Conservation (phyloP, 2,888 invertebrate genomes). For the Diarsia dahlii region DNA sequence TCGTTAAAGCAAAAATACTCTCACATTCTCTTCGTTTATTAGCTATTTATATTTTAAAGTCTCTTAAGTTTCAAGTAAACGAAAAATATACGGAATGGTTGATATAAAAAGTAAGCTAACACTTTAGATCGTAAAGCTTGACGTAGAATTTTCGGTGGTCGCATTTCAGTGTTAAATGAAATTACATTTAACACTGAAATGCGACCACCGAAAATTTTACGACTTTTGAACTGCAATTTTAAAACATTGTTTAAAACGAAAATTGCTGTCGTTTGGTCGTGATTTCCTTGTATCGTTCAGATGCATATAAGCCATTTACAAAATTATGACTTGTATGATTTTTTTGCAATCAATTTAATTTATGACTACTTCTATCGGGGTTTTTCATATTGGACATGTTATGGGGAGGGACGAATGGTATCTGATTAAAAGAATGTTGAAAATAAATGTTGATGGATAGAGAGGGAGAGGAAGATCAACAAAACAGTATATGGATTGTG, state of each 20-base stretch:
- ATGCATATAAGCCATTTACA: background rate
- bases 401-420: no score
- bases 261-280: constrained; percentile 5
- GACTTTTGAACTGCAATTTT: constrained; percentile 36
- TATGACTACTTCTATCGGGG: background rate
- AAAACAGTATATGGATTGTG: no score
- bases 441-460: no score
- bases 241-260: constrained; percentile 41
- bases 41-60: constrained; percentile 41
- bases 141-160: no score
- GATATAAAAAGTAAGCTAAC: constrained; percentile 47
- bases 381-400: no score
- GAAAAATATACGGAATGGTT: constrained; percentile 44
- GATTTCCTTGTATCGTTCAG: background rate
- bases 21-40: constrained; percentile 24
- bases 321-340: background rate
- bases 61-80: constrained; percentile 38
- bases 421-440: background rate
- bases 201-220: constrained; percentile 50
- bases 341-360: background rate
- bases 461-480: no score
- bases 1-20: constrained; percentile 16
- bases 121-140: constrained; percentile 52
- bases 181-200: constrained; percentile 57
- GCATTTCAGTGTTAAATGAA: no score